These are phyloP conservation scores for Zygogramma bicolorata DNA, from an alignment of 2,888 invertebrate genomes.

Conservation along the genomic window DNA sequence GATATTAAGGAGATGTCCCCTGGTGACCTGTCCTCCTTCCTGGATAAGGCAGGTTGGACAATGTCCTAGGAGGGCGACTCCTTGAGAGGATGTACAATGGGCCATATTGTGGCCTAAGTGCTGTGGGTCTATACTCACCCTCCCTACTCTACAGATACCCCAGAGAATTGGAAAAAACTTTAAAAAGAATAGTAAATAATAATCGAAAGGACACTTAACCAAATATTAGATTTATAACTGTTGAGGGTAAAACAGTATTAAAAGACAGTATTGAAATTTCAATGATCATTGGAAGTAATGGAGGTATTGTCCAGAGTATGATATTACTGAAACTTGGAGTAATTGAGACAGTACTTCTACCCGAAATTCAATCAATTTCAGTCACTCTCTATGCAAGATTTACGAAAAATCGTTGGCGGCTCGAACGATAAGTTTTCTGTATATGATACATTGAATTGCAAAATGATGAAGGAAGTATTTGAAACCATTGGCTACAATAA, in stretches of 20 bases:
- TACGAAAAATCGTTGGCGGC: too few species aligned
- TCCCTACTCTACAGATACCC: constrained; percentile 17
- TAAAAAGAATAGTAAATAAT: constrained; percentile 18
- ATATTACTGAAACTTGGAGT: constrained; percentile 14
- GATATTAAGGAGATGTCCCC: too few species aligned
- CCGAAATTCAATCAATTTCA: constrained; percentile 13
- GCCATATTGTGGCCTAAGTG: too few species aligned
- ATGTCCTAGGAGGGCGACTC: too few species aligned
- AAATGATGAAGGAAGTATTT: constrained; percentile 21
- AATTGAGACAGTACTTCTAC: constrained; percentile 19
- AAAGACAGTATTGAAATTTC: too few species aligned
- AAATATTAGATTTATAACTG: constrained; percentile 19
- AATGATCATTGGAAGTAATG: constrained; percentile 19
- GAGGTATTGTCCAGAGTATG: constrained; percentile 8
- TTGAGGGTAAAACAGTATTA: too few species aligned
- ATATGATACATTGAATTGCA: too few species aligned
- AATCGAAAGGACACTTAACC: constrained; percentile 2
- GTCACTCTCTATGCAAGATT: constrained; percentile 4
- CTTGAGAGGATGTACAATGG: too few species aligned
- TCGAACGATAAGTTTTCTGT: too few species aligned
- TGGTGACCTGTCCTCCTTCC: too few species aligned
- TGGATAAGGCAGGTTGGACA: too few species aligned
- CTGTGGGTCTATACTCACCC: too few species aligned
- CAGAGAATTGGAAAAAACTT: constrained; percentile 19
- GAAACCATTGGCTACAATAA: constrained; percentile 20